A percentile compares a stretch with the other conserved stretches of the same genome.
phyloP scores from a whole-genome alignment of 2,888 invertebrate genomes.

The Phengaris arion region DNA sequence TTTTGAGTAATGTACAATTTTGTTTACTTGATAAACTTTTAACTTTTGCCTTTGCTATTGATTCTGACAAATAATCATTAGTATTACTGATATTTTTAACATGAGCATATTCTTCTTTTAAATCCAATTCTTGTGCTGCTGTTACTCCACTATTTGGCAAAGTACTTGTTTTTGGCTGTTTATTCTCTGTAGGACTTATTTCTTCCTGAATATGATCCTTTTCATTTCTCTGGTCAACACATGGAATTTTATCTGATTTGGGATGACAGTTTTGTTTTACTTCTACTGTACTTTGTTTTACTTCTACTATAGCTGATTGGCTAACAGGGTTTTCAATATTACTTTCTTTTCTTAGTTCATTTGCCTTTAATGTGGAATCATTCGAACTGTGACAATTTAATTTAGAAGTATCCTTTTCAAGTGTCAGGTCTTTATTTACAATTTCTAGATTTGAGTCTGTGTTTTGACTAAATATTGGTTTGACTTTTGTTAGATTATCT shows the following conservation, averaged over 20 bases:
- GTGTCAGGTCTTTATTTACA: slow-evolving; percentile 34
- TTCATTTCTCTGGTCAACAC: slow-evolving; percentile 4
- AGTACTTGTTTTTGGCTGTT: slow-evolving; percentile 29
- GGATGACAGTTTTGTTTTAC: slow-evolving; percentile 35
- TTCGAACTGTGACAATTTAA: slow-evolving; percentile 17
- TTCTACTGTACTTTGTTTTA: slow-evolving; percentile 32
- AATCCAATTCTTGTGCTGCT: background rate
- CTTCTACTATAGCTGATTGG: slow-evolving; percentile 22
- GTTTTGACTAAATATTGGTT: slow-evolving; percentile 52
- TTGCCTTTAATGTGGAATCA: background rate
- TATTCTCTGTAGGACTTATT: slow-evolving; percentile 13
- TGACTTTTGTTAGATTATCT: slow-evolving; percentile 54
- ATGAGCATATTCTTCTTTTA: slow-evolving; percentile 21
- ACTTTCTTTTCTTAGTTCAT: slow-evolving; percentile 6
- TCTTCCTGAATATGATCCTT: slow-evolving; percentile 29
- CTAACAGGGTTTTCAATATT: slow-evolving; percentile 26
- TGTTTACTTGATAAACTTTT: slow-evolving; percentile 43
- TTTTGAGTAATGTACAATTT: slow-evolving; percentile 70
- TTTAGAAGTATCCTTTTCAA: slow-evolving; percentile 28
- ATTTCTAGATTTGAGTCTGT: slow-evolving; percentile 35
- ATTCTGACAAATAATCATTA: slow-evolving; percentile 32
- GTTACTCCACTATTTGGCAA: slow-evolving; percentile 26
- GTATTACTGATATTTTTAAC: slow-evolving; percentile 27
- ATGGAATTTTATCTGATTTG: slow-evolving; percentile 28
- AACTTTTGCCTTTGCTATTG: slow-evolving; percentile 33